Evolutionary conservation across 2,888 invertebrate species (phyloP).

Genomic region (Plebejus anna): DNA sequence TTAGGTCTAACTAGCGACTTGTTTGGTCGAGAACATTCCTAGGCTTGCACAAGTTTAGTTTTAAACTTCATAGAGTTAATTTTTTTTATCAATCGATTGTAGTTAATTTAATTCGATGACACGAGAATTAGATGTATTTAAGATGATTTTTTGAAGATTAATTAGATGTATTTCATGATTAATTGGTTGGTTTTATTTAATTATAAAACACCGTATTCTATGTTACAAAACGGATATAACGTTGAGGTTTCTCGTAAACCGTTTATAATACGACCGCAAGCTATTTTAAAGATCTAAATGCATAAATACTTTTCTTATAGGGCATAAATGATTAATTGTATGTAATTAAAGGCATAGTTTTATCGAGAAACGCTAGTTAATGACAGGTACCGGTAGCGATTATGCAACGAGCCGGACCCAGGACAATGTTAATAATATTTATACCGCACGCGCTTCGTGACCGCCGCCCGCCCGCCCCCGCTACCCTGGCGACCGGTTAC

Average conservation of each 20-base stretch:
- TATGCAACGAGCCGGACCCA: conserved; percentile 73
- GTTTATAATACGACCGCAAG: conserved; percentile 29
- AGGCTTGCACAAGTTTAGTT: not conserved
- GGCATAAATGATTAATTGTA: conserved; percentile 44
- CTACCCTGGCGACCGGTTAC: conserved; percentile 44
- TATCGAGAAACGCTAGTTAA: conserved; percentile 49
- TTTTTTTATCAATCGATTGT: not conserved
- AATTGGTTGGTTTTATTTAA: not conserved
- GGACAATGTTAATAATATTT: conserved; percentile 65
- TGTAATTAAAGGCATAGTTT: conserved; percentile 55
- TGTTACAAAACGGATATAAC: conserved; percentile 5
- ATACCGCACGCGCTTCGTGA: conserved; percentile 55
- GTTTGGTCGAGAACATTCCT: conserved; percentile 16
- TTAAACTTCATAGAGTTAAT: conserved; percentile 1
- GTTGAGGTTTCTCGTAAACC: conserved; percentile 14
- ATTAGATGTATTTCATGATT: not conserved
- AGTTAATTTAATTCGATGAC: not conserved
- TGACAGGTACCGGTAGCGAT: conserved; percentile 56
- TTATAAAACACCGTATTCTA: not conserved
- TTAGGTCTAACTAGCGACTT: conserved; percentile 1
- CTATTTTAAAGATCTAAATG: conserved; percentile 37
- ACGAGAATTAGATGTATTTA: not conserved
- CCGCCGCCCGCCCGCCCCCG: conserved; percentile 6
- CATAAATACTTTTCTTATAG: conserved; percentile 36
- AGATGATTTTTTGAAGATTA: too few relatives aligned